Evolutionary conservation across 2,888 invertebrate genomes (phyloP).

Genomic region (Drosophila pseudotalamancana): DNA sequence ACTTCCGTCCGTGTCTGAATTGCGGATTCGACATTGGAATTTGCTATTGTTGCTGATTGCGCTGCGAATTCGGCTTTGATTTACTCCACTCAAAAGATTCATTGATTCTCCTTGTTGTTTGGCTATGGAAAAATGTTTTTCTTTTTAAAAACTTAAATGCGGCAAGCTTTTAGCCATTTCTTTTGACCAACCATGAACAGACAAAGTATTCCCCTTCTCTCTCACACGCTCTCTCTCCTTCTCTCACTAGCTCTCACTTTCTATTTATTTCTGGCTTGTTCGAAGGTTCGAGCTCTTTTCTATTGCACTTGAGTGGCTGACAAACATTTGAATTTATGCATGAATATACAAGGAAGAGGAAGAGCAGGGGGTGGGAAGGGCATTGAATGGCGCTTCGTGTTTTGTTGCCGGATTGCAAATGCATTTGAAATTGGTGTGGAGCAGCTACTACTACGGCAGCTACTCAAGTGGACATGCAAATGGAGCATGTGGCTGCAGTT

Average conservation of each 20-base stretch:
- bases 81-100: constrained; percentile 29
- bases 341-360: too few relatives aligned
- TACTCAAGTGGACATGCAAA: constrained; percentile 61
- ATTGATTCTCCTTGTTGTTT: constrained; percentile 17
- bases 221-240: neutral
- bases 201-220: constrained; percentile 22
- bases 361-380: constrained; percentile 16
- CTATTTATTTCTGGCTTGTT: neutral
- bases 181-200: constrained; percentile 55
- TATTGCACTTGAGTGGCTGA: constrained; percentile 52
- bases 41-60: constrained; percentile 74
- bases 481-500: constrained; percentile 57
- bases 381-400: constrained; percentile 27
- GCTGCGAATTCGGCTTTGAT: constrained; percentile 33
- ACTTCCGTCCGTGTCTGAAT: constrained; percentile 61
- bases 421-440: constrained; percentile 62
- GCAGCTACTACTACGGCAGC: constrained; percentile 18
- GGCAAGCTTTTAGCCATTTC: constrained; percentile 45
- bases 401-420: constrained; percentile 57
- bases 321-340: constrained; percentile 76
- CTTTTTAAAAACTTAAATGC: constrained; percentile 9
- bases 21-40: constrained; percentile 45
- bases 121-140: neutral
- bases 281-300: constrained; percentile 5
- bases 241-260: neutral